Percentiles rank a stretch among this genome's conserved stretches.
phyloP scores from a whole-genome alignment of 2,113 vertebrate species.

The Vulpes ferrilata region DNA sequence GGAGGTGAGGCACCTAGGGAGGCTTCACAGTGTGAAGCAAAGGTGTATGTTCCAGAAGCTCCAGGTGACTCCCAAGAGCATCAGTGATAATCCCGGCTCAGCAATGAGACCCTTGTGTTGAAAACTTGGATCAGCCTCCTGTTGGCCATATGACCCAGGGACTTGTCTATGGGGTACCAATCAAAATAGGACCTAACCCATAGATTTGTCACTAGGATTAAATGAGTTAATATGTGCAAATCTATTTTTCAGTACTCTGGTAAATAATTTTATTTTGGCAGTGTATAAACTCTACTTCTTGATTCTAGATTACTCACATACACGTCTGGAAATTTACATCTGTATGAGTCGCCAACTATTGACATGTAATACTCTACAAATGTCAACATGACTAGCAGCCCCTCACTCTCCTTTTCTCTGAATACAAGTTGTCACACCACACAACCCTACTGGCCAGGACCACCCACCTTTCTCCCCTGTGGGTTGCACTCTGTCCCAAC shows the following conservation, averaged over 20 bases:
- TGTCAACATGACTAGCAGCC: background rate
- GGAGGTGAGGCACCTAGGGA: background rate
- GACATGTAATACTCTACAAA: rapidly evolving
- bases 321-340: background rate
- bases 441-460: no score
- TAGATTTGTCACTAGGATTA: background rate
- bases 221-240: background rate
- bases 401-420: background rate
- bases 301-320: background rate
- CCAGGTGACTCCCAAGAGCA: background rate
- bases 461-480: background rate
- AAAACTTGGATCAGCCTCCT: background rate
- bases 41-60: background rate
- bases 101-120: background rate
- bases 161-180: background rate
- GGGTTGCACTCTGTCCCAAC: background rate
- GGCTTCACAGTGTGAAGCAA: background rate
- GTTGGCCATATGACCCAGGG: rapidly evolving
- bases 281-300: background rate
- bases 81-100: no score
- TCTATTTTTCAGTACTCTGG: no score
- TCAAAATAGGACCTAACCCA: background rate
- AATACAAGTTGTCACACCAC: background rate
- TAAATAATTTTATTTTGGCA: background rate
- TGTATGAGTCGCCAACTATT: background rate